These are phyloP conservation scores for Cavia aperea DNA, from an alignment of 2,113 vertebrate genomes.

Conservation along the genomic window DNA sequence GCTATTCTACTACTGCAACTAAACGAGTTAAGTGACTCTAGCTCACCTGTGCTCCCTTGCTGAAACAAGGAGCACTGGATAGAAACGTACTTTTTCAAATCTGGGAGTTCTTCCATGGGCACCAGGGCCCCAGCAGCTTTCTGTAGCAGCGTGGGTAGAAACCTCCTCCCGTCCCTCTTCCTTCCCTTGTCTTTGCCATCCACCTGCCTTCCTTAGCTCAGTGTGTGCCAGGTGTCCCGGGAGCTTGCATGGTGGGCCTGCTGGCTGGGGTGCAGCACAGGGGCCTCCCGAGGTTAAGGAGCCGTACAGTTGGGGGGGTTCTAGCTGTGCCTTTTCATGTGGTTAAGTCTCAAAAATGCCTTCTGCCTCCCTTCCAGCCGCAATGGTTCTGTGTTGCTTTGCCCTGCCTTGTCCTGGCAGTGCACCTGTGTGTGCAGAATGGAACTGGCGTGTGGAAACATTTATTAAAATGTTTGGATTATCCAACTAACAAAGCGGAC, in stretches of 20 bases:
- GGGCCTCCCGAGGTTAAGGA: background rate
- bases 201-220: background rate
- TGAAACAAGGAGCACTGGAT: background rate
- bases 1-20: background rate
- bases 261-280: background rate
- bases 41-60: background rate
- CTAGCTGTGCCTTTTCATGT: background rate
- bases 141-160: too few relatives aligned
- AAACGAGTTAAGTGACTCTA: background rate
- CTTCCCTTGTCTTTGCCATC: background rate
- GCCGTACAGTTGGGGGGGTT: background rate
- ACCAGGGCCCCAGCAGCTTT: background rate
- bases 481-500: background rate
- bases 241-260: background rate
- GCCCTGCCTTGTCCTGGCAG: background rate
- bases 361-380: background rate
- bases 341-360: background rate
- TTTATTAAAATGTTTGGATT: background rate
- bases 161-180: background rate
- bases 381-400: background rate
- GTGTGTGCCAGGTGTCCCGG: background rate
- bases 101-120: background rate
- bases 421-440: background rate
- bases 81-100: background rate
- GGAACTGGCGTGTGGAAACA: background rate